Evolutionary conservation across 1,140 invertebrate genomes (phyloP).

Genomic region (Laupala kohalensis): DNA sequence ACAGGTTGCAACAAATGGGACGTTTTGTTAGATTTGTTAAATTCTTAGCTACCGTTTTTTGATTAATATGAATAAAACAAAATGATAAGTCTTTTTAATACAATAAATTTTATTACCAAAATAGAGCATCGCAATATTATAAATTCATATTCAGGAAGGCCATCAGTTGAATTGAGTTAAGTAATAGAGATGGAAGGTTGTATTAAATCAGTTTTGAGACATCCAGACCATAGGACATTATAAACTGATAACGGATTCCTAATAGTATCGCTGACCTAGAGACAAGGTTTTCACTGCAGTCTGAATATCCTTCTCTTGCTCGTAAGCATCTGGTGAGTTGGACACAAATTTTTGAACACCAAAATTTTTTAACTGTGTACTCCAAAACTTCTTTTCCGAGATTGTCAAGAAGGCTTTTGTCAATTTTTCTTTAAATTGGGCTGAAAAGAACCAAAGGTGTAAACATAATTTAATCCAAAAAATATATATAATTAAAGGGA

Average conservation of each 20-base stretch:
- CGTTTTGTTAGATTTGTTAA: no score
- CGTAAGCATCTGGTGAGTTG: constrained; percentile 34
- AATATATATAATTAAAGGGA: not conserved
- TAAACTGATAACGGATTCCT: no score
- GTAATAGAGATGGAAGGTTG: no score
- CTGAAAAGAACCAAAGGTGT: constrained; percentile 24
- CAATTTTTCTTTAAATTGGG: constrained; percentile 31
- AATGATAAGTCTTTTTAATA: no score
- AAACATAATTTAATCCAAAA: constrained; percentile 1
- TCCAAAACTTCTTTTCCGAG: constrained; percentile 29
- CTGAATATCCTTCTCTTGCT: constrained; percentile 35
- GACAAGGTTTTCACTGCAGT: constrained; percentile 33
- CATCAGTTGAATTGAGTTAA: no score
- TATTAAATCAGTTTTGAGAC: no score
- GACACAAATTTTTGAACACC: constrained; percentile 34
- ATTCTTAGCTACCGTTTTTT: no score
- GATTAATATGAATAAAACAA: no score
- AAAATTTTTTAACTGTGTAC: constrained; percentile 34
- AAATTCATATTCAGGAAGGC: no score
- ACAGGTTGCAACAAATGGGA: constrained; percentile 35
- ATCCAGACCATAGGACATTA: no score
- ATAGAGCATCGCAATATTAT: no score
- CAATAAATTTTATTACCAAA: no score
- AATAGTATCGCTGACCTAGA: constrained; percentile 43
- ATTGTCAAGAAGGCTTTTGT: constrained; percentile 31